phyloP scores from a whole-genome alignment of 2,888 invertebrate genomes.

The Sesamia inferens region DNA sequence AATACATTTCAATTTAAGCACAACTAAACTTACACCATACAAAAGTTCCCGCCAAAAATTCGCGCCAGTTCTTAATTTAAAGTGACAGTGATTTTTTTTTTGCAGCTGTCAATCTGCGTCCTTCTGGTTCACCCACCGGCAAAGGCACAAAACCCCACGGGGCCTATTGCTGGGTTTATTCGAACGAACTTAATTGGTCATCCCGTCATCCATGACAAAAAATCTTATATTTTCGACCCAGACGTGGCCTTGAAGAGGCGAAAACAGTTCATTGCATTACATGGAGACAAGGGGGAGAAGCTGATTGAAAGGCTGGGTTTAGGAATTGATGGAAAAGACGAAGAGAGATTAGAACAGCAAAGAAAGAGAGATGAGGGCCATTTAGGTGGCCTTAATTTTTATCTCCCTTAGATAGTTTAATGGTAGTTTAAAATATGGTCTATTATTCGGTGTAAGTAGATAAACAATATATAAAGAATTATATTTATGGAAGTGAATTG shows the following conservation, averaged over 20 bases:
- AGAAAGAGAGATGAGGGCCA: slow-evolving; percentile 89
- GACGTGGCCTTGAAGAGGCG: slow-evolving; percentile 90
- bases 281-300: slow-evolving; percentile 91
- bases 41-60: slow-evolving; percentile 11
- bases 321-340: slow-evolving; percentile 91
- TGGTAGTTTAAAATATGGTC: slow-evolving; percentile 22
- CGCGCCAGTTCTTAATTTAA: slow-evolving; percentile 23
- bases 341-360: slow-evolving; percentile 88
- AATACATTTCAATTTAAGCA: slow-evolving; percentile 9
- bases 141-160: slow-evolving; percentile 68
- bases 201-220: slow-evolving; percentile 90
- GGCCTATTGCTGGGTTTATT: slow-evolving; percentile 78
- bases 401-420: slow-evolving; percentile 68
- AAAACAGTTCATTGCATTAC: slow-evolving; percentile 90
- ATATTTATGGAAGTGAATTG: background rate
- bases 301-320: slow-evolving; percentile 92
- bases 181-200: slow-evolving; percentile 90
- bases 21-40: background rate
- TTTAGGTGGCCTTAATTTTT: slow-evolving; percentile 87
- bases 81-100: slow-evolving; percentile 64
- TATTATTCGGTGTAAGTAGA: slow-evolving; percentile 24
- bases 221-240: slow-evolving; percentile 92
- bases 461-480: slow-evolving; percentile 21
- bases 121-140: slow-evolving; percentile 71
- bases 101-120: slow-evolving; percentile 73